These are phyloP conservation scores for Acrossocheilus fasciatus DNA, from an alignment of 2,797 vertebrate genomes.

Conservation along the genomic window DNA sequence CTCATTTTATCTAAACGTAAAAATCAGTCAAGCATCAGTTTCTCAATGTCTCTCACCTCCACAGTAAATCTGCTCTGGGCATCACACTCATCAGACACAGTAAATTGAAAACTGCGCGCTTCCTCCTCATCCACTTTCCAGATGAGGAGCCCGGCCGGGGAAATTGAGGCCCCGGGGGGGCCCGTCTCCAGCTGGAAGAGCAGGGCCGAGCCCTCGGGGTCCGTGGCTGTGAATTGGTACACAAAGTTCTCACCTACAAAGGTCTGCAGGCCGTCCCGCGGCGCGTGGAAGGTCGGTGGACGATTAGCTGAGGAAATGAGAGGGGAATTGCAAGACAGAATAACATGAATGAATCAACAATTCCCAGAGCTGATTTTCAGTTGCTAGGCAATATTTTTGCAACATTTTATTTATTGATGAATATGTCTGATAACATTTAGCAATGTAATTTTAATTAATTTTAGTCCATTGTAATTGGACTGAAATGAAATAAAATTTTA, in stretches of 20 bases:
- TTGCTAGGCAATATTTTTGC: neutral
- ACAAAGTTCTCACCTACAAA: conserved; percentile 86
- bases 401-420: neutral
- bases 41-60: conserved; percentile 68
- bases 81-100: conserved; percentile 80
- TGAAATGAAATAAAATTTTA: neutral
- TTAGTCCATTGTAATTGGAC: too few species aligned
- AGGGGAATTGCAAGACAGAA: neutral
- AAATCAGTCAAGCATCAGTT: conserved; percentile 12
- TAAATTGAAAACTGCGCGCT: conserved; percentile 73
- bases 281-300: conserved; percentile 80
- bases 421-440: neutral
- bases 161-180: conserved; percentile 73
- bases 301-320: conserved; percentile 71
- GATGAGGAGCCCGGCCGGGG: conserved; percentile 84
- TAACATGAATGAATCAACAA: neutral
- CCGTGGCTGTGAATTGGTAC: conserved; percentile 82
- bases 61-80: conserved; percentile 77
- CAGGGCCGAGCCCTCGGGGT: conserved; percentile 84
- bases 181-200: conserved; percentile 80
- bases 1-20: neutral
- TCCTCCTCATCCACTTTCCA: conserved; percentile 78
- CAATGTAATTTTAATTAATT: neutral
- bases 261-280: conserved; percentile 73
- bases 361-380: neutral